Base-by-base conservation (phyloP, 2,888 invertebrate species). In the Mythimna lalbum region DNA sequence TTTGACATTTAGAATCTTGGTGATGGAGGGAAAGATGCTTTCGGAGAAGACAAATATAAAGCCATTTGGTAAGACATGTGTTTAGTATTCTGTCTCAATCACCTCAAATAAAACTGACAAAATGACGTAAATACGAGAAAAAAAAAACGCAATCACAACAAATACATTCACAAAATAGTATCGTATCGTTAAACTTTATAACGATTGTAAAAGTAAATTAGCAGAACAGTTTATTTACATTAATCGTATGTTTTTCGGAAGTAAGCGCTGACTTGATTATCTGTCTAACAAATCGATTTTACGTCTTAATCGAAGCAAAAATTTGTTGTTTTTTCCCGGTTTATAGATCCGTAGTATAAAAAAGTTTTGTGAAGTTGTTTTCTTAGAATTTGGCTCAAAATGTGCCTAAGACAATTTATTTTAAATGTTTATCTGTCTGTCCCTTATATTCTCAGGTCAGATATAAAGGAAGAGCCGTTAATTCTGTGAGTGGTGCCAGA, bases 251-350 rank as follows among this genome's bases (percentile, higher is more conserved):
- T 89, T 85, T 85, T 82, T 84, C 70, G 82, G 86, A 83, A 89
- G 82, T 88, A 87, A 88, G 82, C 84, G 84, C 86, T 82, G 84
- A 86, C 86, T 90, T 86, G 88, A 90, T 90, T 89, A 87, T 85
- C 81, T 78, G 80, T 78, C 78, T 83, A 86, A 87, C 86, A 68
- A 87, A 89, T 88, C 81, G 85, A 86, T 90, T 88, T 90, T 83
- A 91, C 88, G 92, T 90, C 92, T 92, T 86, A 90, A 92, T 92
- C 88, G 85, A 89, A 52, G 69, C 39, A 47, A 65, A 81, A 71
- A 77, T 75, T 78, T 86, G 82, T 86, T 86, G 73, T 75, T 83
- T 84, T 81, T 9, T 84, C 63, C 74, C 69, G 36, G 69, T 87
- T 85, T 84, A 84, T 82, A 73, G 63, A 66, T 76, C 61, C 59